Evolutionary conservation across 64 coral and sea anemone species (phyloP), one percentile per base, ranked within the genome.

Genomic region (Hydrozoanthus tunicans): DNA sequence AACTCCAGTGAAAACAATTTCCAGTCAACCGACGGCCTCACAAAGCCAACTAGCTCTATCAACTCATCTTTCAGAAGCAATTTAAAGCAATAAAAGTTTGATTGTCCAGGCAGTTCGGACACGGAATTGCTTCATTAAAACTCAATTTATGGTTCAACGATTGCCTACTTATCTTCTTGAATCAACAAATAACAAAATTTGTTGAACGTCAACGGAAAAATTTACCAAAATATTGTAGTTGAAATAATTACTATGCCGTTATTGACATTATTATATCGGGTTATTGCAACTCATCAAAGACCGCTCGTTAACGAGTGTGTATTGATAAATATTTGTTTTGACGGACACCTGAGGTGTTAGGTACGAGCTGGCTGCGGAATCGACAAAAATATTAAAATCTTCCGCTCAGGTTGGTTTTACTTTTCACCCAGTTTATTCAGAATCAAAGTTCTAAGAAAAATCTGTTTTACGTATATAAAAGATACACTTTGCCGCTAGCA

Each of bases 311-410:
- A 6, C 20, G 12, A 12, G 6, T 51, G 54, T 88, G 60, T 53
- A 74, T 17, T 73, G 51, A 69, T 13, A 10, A 74, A 88, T 88
- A 60, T 60, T 88, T 74, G 84, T 74, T 86, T 88, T 61, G 59
- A 60, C 23, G 12, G 43, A 57, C 70, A 9, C 69, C 52, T 58
- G 67, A 17, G n/a, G 24, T 73, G 68, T 11, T 7, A 24, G 20
- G 55, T 43, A 60, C 57, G 62, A 14, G 24, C 27, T 81, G 79
- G 4, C 1, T 32, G 79, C 25, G 58, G 79, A 72, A 24, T 27
- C 12, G 4, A 70, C n/a, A 17, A 70, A 70, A 70, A 70, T 70
- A 24, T 61, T 25, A 5, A 43, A 3, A 43, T 62, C 7, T 81
- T 62, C 4, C 57, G 25, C 20, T 11, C 58, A n/a, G 62, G 9